phyloP scores from a whole-genome alignment of 2,113 vertebrate genomes.

The Struthio camelus region DNA sequence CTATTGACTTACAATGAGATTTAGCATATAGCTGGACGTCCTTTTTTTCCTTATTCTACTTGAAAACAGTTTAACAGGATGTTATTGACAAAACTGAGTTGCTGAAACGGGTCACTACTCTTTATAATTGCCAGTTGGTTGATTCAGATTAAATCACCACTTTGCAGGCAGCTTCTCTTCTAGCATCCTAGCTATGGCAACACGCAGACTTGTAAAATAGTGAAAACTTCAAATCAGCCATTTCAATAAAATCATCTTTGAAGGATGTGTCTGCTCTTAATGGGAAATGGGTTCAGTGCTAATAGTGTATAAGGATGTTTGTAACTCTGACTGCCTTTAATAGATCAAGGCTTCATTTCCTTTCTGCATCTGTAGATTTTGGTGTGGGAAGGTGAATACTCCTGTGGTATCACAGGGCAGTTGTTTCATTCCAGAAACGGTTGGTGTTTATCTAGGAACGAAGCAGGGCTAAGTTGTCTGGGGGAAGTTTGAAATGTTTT shows the following conservation, averaged over 20 bases:
- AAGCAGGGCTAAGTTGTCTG: neutral
- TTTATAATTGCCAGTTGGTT: neutral
- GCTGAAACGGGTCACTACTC: neutral
- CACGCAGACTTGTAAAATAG: neutral
- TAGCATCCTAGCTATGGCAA: neutral
- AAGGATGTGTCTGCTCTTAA: neutral
- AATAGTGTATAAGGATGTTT: neutral
- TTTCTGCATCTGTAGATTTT: neutral
- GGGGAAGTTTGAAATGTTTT: neutral
- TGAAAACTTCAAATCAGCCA: accelerated
- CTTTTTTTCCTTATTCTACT: neutral
- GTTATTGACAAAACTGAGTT: neutral
- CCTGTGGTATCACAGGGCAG: neutral
- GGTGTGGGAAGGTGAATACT: neutral
- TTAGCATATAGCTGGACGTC: neutral
- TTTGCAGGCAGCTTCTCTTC: neutral
- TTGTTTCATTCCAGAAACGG: neutral
- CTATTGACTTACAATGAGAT: neutral
- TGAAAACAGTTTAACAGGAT: neutral
- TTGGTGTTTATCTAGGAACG: neutral
- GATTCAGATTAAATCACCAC: neutral
- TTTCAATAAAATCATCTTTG: neutral
- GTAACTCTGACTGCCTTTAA: neutral
- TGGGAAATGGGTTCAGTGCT: neutral
- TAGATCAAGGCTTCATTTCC: neutral